Conservation (phyloP, 2,888 invertebrate genomes). For the Aphodius granarius region DNA sequence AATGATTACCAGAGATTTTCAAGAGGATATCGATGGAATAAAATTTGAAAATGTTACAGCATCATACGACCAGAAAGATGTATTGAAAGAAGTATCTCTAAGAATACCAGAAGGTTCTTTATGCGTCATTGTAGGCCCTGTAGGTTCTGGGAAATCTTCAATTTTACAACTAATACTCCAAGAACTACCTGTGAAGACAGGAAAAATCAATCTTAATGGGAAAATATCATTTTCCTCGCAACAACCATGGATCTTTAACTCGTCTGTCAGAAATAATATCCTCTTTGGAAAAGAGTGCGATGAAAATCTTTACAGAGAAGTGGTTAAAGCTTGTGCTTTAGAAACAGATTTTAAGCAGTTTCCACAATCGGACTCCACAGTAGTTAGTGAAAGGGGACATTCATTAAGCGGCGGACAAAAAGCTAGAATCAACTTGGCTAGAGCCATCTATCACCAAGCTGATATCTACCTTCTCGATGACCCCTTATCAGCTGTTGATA, state of each 20-base stretch:
- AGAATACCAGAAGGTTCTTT: conserved; percentile 54
- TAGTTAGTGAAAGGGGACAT: conserved; percentile 70
- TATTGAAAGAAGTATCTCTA: conserved; percentile 50
- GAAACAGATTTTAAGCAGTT: conserved; percentile 64
- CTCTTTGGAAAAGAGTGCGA: conserved; percentile 61
- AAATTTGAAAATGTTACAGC: conserved; percentile 37
- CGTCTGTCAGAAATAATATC: conserved; percentile 66
- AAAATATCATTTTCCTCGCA: conserved; percentile 62
- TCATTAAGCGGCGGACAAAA: conserved; percentile 79
- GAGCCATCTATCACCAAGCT: conserved; percentile 75
- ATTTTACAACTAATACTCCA: conserved; percentile 60
- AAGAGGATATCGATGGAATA: conserved; percentile 29
- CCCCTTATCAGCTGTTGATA: conserved; percentile 77
- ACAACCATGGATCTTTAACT: conserved; percentile 65
- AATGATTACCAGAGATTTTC: conserved; percentile 43
- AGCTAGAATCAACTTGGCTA: conserved; percentile 73
- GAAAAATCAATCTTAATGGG: conserved; percentile 58
- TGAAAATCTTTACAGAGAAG: conserved; percentile 52
- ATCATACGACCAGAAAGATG: conserved; percentile 32
- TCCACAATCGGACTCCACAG: conserved; percentile 56
- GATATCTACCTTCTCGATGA: conserved; percentile 77
- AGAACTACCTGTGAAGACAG: conserved; percentile 58
- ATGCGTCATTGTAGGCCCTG: conserved; percentile 84
- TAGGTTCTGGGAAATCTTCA: conserved; percentile 79
- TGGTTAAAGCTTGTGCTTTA: conserved; percentile 62